Evolutionary conservation across 92 coral and sea anemone species (phyloP).

Genomic region (Muricea muricata): DNA sequence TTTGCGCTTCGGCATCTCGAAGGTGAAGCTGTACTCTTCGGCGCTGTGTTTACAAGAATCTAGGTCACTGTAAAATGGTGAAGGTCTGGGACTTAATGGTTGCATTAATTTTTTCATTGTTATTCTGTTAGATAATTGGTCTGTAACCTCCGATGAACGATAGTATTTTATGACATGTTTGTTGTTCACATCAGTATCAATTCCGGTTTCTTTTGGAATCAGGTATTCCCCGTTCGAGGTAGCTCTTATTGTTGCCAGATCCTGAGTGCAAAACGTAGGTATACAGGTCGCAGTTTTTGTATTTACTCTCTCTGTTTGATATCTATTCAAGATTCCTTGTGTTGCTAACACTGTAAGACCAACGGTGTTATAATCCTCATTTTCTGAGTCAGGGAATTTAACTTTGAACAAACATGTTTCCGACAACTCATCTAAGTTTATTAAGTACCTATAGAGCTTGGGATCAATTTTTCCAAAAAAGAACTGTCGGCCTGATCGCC

Average conservation of each 20-base stretch:
- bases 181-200: not conserved
- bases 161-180: not conserved
- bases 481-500: constrained; percentile 4
- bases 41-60: not conserved
- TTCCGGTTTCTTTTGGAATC: not conserved
- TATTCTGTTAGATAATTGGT: not conserved
- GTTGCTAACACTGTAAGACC: not conserved
- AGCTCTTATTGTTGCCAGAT: not conserved
- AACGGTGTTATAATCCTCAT: not conserved
- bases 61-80: not conserved
- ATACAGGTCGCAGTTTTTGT: not conserved
- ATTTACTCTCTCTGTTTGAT: not conserved
- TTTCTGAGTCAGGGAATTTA: not conserved
- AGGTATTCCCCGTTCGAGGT: not conserved
- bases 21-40: not conserved
- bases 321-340: not conserved
- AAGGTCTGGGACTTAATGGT: not conserved
- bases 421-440: not conserved
- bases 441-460: not conserved
- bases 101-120: not conserved
- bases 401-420: not conserved
- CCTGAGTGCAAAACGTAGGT: constrained; percentile 4
- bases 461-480: constrained; percentile 1
- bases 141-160: not conserved
- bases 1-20: not conserved